phyloP scores from a whole-genome alignment of 2,888 invertebrate species.

The Lydus trimaculatus region DNA sequence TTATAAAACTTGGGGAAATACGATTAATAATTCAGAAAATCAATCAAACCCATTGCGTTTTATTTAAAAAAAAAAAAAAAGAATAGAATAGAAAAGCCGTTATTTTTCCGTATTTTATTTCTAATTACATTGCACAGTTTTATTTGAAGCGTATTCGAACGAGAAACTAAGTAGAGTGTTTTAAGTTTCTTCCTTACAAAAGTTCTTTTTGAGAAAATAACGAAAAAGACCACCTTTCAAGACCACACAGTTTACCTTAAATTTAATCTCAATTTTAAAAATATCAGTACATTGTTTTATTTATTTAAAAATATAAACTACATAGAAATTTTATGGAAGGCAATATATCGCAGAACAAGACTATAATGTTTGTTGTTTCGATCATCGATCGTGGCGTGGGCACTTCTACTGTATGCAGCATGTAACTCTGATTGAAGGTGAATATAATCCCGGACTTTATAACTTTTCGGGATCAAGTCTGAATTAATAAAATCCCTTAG shows the following conservation, averaged over 20 bases:
- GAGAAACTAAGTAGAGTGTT: neutral
- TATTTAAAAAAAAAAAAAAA: no score
- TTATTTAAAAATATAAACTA: neutral
- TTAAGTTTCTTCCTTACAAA: neutral
- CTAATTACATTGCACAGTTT: neutral
- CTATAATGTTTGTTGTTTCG: neutral
- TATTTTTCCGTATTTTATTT: neutral
- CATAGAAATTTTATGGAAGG: neutral
- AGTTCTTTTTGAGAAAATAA: neutral
- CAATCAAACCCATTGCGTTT: neutral
- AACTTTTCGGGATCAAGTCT: constrained; percentile 7
- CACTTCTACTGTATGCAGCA: neutral
- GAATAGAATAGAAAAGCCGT: no score
- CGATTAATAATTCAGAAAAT: neutral
- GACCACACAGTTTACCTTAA: neutral
- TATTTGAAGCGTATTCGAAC: neutral
- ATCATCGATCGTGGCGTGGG: neutral
- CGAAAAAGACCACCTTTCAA: neutral
- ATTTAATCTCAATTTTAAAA: neutral
- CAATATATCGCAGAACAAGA: neutral
- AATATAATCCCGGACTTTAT: constrained; percentile 7
- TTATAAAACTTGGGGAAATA: neutral
- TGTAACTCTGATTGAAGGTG: constrained; percentile 8
- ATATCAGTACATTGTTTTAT: neutral
- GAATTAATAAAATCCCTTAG: constrained; percentile 4